Evolutionary conservation across 2,888 invertebrate species (phyloP).

Genomic region (Stratiomys singularior): DNA sequence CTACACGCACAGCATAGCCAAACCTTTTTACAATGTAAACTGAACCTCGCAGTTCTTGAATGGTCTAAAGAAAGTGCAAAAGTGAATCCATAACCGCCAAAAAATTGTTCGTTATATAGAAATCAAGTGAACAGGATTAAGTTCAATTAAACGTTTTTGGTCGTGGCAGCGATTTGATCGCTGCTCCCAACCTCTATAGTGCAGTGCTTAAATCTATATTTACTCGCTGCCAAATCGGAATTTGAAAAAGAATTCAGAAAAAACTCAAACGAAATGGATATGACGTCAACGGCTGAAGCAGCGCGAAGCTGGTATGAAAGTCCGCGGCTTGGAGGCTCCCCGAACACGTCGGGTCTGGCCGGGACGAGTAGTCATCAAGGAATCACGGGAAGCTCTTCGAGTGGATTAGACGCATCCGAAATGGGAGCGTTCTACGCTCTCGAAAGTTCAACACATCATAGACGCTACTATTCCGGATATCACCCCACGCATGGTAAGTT

Average conservation of each 20-base stretch:
- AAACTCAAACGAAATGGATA: constrained; percentile 61
- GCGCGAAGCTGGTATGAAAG: constrained; percentile 67
- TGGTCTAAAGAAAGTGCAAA: neutral
- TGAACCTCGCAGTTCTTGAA: neutral
- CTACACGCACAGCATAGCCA: too few species aligned
- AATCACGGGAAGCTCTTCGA: constrained; percentile 52
- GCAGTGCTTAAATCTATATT: constrained; percentile 4
- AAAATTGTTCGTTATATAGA: too few species aligned
- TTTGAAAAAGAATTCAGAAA: neutral
- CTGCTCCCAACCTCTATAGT: neutral
- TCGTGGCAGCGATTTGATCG: constrained; percentile 1
- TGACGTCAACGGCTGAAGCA: constrained; percentile 67
- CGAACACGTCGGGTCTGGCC: constrained; percentile 63
- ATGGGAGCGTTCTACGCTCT: constrained; percentile 66
- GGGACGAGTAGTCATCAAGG: constrained; percentile 58
- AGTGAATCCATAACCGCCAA: neutral
- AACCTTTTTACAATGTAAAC: neutral
- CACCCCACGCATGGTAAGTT: constrained; percentile 63
- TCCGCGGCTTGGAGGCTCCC: constrained; percentile 65
- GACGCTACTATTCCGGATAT: constrained; percentile 66
- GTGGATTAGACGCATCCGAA: constrained; percentile 64
- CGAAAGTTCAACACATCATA: constrained; percentile 65
- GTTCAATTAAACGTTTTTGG: neutral
- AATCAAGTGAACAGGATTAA: neutral
- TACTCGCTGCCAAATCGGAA: neutral